Evolutionary conservation across 1,140 invertebrate genomes (phyloP), one percentile per base, ranked within the genome.

Genomic region (Zaprionus taronus): DNA sequence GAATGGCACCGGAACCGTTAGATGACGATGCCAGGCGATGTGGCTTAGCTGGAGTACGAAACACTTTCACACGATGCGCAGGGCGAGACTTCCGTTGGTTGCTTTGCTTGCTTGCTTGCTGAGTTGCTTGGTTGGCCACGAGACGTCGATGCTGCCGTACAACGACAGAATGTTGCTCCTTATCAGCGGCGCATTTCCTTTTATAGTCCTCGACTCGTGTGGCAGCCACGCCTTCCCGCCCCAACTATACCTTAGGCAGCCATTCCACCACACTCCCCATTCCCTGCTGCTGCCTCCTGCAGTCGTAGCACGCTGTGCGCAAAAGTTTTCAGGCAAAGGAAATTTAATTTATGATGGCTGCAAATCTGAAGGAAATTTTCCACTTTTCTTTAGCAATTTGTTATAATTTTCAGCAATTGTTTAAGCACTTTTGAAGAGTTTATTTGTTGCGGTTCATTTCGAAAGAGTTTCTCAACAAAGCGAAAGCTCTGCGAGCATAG

Each of bases 121-220:
- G 41, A 2, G 4, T 38, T 44, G 41, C 15, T 55, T 38, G n/a
- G 64, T 67, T 68, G 58, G 55, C 73, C 61, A 80, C 86, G 82
- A 91, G 68, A 86, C 81, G 86, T 89, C 84, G 81, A 80, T 76
- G 76, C 79, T 85, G 91, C 83, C 86, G 89, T 77, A 77, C 80
- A 77, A 81, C 87, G 91, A 84, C 80, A 87, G 91, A 92, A 90
- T 92, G 91, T 89, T 83, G 81, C 66, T 56, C 77, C 79, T 91
- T 91, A 91, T 92, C 91, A 91, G 87, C 70, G 69, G 53, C 70
- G 78, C 91, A 80, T 86, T 89, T 92, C 91, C 91, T 92, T 92
- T 92, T 92, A 92, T 92, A 92, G 87, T 56, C 56, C 74, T 62
- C 7, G 49, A 5, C 57, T 57, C 58, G 72, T 57, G n/a, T 24